These are phyloP conservation scores for Stegastes partitus DNA, from an alignment of 2,113 vertebrate species.

Conservation along the genomic window DNA sequence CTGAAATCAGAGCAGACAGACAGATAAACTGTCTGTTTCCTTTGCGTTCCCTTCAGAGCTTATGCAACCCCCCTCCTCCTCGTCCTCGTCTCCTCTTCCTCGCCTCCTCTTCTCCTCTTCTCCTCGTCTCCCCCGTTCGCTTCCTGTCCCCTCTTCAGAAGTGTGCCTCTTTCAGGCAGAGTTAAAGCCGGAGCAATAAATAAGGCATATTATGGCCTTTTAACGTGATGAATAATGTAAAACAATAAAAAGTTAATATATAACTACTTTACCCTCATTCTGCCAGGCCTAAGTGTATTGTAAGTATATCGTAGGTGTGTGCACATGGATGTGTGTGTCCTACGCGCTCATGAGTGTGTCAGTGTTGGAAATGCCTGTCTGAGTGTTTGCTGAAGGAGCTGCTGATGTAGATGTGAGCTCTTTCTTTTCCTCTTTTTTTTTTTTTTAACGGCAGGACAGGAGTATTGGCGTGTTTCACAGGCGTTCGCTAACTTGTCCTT, in stretches of 20 bases:
- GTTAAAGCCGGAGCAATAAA: conserved; percentile 79
- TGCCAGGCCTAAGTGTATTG: conserved; percentile 81
- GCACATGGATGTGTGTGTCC: conserved; percentile 17
- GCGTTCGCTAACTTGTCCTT: conserved; percentile 62
- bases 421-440: background rate
- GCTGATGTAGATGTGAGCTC: conserved; percentile 76
- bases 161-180: conserved; percentile 67
- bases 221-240: conserved; percentile 86
- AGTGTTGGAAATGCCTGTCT: conserved; percentile 69
- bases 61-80: conserved; percentile 12
- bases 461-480: conserved; percentile 69
- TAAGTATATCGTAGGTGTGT: conserved; percentile 69
- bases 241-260: conserved; percentile 87
- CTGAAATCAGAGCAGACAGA: conserved; percentile 74
- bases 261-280: conserved; percentile 84
- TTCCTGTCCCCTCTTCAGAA: conserved; percentile 38
- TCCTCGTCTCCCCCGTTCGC: conserved; percentile 7
- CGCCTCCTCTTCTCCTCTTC: conserved; percentile 38
- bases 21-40: conserved; percentile 80
- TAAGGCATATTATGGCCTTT: conserved; percentile 85
- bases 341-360: conserved; percentile 66
- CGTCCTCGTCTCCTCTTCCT: conserved; percentile 18
- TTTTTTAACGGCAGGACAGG: conserved; percentile 74
- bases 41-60: conserved; percentile 59
- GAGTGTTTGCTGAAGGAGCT: conserved; percentile 78